A percentile compares a stretch with the other conserved stretches of the same genome.
Evolutionary conservation across 2,888 invertebrate genomes (phyloP).

Genomic region (Lithophane socia): DNA sequence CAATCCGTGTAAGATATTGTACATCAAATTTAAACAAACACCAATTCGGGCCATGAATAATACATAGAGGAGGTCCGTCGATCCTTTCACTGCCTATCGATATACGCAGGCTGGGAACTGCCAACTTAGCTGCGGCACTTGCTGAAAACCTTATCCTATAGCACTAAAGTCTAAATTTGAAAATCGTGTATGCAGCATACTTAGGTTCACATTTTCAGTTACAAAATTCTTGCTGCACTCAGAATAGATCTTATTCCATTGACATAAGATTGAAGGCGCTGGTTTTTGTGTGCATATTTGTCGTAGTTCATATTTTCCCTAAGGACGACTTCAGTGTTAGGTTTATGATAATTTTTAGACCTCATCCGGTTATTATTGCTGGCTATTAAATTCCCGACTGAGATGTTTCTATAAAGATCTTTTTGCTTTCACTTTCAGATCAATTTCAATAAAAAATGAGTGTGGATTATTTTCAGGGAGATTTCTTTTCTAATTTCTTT

Average conservation of each 20-base stretch:
- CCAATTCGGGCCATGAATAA: constrained; percentile 84
- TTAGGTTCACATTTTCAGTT: constrained; percentile 43
- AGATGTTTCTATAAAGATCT: constrained; percentile 73
- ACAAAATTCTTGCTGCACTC: constrained; percentile 54
- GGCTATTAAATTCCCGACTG: constrained; percentile 77
- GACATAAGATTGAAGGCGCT: constrained; percentile 48
- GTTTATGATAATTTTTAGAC: constrained; percentile 80
- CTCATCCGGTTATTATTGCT: constrained; percentile 78
- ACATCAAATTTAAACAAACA: constrained; percentile 87
- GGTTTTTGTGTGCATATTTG: not conserved
- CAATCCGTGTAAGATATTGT: constrained; percentile 79
- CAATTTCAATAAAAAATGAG: constrained; percentile 63
- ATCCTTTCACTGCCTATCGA: constrained; percentile 77
- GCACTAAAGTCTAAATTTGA: constrained; percentile 29
- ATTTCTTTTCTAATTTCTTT: constrained; percentile 38
- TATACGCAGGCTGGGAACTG: constrained; percentile 68
- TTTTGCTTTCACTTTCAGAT: constrained; percentile 61
- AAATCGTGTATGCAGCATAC: not conserved
- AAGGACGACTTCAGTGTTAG: constrained; percentile 76
- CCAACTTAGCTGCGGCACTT: constrained; percentile 41
- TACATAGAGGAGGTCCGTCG: constrained; percentile 76
- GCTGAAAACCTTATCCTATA: constrained; percentile 5
- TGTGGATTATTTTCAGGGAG: constrained; percentile 51
- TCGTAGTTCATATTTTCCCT: constrained; percentile 67
- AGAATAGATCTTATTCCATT: constrained; percentile 46